Evolutionary conservation across 2,113 vertebrate species (phyloP).

Genomic region (Pachyramphus minor): DNA sequence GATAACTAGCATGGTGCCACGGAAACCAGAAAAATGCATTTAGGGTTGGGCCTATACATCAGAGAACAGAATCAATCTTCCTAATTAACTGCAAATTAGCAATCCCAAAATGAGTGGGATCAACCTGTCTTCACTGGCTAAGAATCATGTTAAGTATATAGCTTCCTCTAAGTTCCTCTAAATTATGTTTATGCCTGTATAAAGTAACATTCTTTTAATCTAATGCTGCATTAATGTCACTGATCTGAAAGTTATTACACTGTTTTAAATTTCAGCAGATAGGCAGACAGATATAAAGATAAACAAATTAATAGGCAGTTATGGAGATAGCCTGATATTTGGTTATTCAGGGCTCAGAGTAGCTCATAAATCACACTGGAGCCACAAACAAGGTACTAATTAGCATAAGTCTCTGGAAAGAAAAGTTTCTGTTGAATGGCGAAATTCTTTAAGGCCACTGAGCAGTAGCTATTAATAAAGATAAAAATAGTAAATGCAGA

Average conservation of each 20-base stretch:
- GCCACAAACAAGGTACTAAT: conserved; percentile 60
- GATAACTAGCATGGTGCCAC: conserved; percentile 80
- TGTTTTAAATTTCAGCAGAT: conserved; percentile 76
- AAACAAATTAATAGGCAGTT: conserved; percentile 80
- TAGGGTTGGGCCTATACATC: conserved; percentile 83
- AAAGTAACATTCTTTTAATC: conserved; percentile 83
- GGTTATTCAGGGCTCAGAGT: conserved; percentile 54
- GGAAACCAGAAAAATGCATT: conserved; percentile 86
- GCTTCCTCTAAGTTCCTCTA: conserved; percentile 79
- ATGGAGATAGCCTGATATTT: conserved; percentile 66
- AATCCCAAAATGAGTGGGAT: conserved; percentile 94
- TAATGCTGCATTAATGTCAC: conserved; percentile 80
- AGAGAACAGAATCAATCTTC: conserved; percentile 92
- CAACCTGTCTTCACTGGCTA: conserved; percentile 87
- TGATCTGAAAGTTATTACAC: conserved; percentile 73
- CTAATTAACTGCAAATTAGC: conserved; percentile 97
- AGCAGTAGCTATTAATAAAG: conserved; percentile 63
- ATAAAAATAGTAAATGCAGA: conserved; percentile 57
- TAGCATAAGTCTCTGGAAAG: conserved; percentile 66
- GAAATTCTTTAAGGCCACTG: conserved; percentile 63
- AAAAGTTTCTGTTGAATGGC: conserved; percentile 67
- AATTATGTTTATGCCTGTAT: conserved; percentile 77
- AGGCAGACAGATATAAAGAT: conserved; percentile 73
- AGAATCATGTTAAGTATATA: conserved; percentile 77
- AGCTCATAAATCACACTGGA: conserved; percentile 66